Percentiles rank a stretch among this genome's conserved stretches.
Evolutionary conservation across 2,113 vertebrate species (phyloP).

Genomic region (Thinocorus orbignyianus): DNA sequence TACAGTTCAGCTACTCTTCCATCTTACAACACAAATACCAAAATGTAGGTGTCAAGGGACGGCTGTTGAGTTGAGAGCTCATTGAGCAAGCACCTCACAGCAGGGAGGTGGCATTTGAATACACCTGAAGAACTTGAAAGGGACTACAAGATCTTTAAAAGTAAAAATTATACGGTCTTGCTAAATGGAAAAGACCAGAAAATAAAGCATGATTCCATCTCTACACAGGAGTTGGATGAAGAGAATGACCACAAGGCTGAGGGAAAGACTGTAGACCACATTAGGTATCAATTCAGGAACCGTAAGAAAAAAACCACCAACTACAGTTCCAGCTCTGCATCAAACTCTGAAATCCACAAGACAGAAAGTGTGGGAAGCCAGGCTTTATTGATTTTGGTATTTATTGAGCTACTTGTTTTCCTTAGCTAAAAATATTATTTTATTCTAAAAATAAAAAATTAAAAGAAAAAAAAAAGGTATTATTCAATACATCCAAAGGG

Average conservation of each 20-base stretch:
- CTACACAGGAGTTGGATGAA: not conserved
- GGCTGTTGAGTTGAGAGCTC: not conserved
- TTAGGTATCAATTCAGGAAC: not conserved
- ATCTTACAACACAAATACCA: not conserved
- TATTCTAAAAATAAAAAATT: not conserved
- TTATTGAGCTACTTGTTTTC: not conserved
- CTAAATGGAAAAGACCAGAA: not conserved
- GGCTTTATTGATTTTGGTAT: not conserved
- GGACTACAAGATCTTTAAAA: rapidly evolving
- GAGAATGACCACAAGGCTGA: not conserved
- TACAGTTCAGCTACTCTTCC: not conserved
- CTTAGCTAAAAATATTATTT: not conserved
- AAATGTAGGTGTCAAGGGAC: not conserved
- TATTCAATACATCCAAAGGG: not conserved
- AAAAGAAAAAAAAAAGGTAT: not conserved
- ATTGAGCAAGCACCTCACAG: not conserved
- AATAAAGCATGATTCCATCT: not conserved
- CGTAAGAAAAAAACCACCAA: not conserved
- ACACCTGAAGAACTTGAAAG: not conserved
- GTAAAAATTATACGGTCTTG: rapidly evolving
- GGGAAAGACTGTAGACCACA: not conserved
- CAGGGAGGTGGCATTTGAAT: not conserved
- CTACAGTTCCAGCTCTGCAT: not conserved
- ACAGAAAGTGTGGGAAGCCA: not conserved
- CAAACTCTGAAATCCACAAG: not conserved